phyloP scores from a whole-genome alignment of 2,888 invertebrate species.

The Meghimatium bilineatum region DNA sequence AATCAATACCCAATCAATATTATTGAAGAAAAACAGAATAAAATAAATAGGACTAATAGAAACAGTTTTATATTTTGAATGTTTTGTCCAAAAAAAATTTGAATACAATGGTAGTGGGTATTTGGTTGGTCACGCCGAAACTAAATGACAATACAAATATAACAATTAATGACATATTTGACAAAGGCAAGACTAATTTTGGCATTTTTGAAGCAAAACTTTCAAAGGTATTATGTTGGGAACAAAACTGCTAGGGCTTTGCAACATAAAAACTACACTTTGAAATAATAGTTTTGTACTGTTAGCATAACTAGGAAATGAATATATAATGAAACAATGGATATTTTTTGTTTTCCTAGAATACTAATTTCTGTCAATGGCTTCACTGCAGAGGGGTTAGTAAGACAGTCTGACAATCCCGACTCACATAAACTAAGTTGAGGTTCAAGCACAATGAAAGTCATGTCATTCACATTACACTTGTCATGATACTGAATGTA shows the following conservation, averaged over 20 bases:
- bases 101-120: neutral
- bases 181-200: slow-evolving; percentile 31
- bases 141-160: neutral
- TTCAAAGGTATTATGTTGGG: neutral
- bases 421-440: too few species aligned
- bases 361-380: neutral
- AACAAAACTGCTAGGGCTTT: neutral
- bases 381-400: too few species aligned
- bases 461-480: too few species aligned
- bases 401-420: too few species aligned
- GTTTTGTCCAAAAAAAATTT: neutral
- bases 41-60: too few species aligned
- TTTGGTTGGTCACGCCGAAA: neutral
- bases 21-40: too few species aligned
- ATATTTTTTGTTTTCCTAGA: neutral
- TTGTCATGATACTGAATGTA: too few species aligned
- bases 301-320: neutral
- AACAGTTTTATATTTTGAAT: too few species aligned
- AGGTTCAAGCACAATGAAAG: too few species aligned
- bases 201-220: slow-evolving; percentile 27
- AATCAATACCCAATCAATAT: too few species aligned
- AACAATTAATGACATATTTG: neutral
- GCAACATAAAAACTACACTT: neutral
- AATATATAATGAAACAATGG: neutral
- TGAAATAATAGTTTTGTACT: neutral